A percentile compares a stretch with the other conserved stretches of the same genome.
These are phyloP conservation scores for Daphoenositta chrysoptera DNA, from an alignment of 2,113 vertebrate species.

Conservation along the genomic window DNA sequence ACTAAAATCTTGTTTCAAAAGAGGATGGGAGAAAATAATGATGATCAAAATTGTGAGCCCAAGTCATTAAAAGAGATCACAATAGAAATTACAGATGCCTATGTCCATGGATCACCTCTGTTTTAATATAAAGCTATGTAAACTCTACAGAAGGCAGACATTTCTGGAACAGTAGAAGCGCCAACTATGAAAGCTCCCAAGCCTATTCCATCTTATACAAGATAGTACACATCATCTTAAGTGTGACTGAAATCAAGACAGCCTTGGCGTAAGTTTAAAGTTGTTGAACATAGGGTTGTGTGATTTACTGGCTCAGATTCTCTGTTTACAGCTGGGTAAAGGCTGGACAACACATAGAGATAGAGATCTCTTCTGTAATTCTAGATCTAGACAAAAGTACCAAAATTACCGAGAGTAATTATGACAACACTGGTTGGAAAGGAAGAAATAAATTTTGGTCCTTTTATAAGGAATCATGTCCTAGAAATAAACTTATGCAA, in stretches of 20 bases:
- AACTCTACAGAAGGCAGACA: neutral
- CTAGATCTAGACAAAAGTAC: conserved; percentile 25
- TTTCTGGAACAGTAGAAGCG: neutral
- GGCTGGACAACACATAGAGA: neutral
- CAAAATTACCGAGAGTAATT: neutral
- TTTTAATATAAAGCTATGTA: neutral
- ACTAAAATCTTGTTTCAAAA: neutral
- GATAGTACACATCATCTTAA: neutral
- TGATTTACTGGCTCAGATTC: neutral
- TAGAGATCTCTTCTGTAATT: conserved; percentile 9
- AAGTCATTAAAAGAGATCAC: neutral
- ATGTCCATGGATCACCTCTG: neutral
- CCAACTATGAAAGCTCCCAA: neutral
- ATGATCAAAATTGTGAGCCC: neutral
- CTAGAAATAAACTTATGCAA: neutral
- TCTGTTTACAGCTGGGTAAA: neutral
- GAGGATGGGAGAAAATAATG: neutral
- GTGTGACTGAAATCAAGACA: neutral
- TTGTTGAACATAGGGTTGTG: neutral
- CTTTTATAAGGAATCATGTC: neutral
- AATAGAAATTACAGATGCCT: neutral
- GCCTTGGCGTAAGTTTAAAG: neutral
- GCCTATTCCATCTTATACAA: neutral
- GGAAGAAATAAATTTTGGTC: neutral
- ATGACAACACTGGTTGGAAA: neutral